Percentiles rank a stretch among this genome's conserved stretches.
phyloP scores from a whole-genome alignment of 2,113 vertebrate genomes.

The Peucedramus taeniatus region DNA sequence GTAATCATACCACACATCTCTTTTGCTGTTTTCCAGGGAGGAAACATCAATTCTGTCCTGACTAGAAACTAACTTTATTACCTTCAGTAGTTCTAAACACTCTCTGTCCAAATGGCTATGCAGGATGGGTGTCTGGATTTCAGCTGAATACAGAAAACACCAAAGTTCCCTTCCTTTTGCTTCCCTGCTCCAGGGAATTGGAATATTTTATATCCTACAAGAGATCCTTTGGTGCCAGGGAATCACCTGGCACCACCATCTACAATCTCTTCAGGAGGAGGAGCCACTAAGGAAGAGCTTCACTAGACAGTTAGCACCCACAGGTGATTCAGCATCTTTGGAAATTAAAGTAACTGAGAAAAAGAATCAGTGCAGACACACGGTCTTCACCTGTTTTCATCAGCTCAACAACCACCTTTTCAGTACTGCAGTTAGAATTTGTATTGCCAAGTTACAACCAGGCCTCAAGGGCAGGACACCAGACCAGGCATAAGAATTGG shows the following conservation, averaged over 20 bases:
- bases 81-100: neutral
- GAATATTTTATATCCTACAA: neutral
- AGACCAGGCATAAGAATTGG: neutral
- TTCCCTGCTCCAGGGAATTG: neutral
- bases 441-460: neutral
- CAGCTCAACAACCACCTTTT: neutral
- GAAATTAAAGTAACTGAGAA: neutral
- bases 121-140: neutral
- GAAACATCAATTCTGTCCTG: neutral
- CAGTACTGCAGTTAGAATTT: neutral
- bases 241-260: neutral
- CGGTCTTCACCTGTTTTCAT: neutral
- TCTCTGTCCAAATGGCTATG: neutral
- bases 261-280: neutral
- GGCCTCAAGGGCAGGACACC: neutral
- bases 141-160: neutral
- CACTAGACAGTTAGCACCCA: neutral
- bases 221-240: neutral
- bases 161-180: neutral
- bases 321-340: neutral
- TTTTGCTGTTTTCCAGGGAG: neutral
- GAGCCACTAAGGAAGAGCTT: neutral
- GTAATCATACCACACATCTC: neutral
- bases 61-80: neutral
- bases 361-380: neutral